Base-by-base conservation (phyloP, 2,797 vertebrate genomes). In the Eulemur rubriventer region DNA sequence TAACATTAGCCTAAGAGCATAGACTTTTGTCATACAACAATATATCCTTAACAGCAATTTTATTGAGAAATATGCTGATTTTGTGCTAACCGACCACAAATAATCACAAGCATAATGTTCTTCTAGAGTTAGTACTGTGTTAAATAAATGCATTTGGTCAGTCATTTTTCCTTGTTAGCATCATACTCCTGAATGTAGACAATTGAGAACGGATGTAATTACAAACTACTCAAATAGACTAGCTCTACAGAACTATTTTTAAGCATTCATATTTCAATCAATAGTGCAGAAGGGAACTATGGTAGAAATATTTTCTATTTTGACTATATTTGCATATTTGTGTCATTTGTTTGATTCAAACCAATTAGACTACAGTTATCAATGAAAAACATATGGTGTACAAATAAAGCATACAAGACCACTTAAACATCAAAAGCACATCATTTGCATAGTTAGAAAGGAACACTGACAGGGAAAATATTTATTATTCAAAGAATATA, bases 361-460 rank as follows among this genome's bases (percentile, higher is more conserved):
- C 96, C 97, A 98, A 98, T 98, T 98, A 98, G 94, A 96, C 80
- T 89, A 86, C 17, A 80, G 95, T 98, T 98, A 98, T 98, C 98
- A 98, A 92, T 98, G 92, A 98, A 98, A 98, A 98, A 96, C 97
- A 98, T 97, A 97, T 97, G 98, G 96, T 96, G 91, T 38, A 81
- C 78, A 97, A 98, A 98, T 98, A 98, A 98, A 96, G 3, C 17
- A 33, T 59, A 87, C 80, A 95, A 96, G 83, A 97, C 43, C 92
- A 97, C 97, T 98, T 98, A 97, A 98, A 98, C 67, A 98, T 97
- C 94, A 97, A 95, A 96, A 96, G 85, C 89, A 69, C 97, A 97
- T 72, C 72, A 97, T 98, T 98, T 97, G 91, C 97, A 98, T 97
- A 95, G 97, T 95, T 96, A 97, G 81, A 98, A 97, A 67, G 88